Conservation (phyloP, 2,797 vertebrate species). For the Gila robusta region DNA sequence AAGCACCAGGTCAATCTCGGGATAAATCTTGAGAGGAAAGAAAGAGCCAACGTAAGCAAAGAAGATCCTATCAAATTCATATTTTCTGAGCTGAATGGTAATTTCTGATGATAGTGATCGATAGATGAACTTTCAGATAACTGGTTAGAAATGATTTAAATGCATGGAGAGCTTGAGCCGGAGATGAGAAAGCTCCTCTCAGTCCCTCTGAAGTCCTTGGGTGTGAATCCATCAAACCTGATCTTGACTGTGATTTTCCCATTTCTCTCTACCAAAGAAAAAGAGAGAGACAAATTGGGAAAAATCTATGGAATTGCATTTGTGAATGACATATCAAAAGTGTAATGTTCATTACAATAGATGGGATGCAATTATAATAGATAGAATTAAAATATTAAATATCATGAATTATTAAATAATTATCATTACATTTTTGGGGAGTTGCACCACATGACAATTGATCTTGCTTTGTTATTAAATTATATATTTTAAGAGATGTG, state of each 20-base stretch:
- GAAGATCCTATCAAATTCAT: slow-evolving; percentile 67
- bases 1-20: slow-evolving; percentile 74
- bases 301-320: slow-evolving; percentile 53
- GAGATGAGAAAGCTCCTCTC: slow-evolving; percentile 57
- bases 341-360: background rate
- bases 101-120: slow-evolving; percentile 65
- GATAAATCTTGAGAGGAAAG: slow-evolving; percentile 71
- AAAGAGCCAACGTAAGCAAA: slow-evolving; percentile 65
- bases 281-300: slow-evolving; percentile 9
- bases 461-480: background rate
- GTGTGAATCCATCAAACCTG: slow-evolving; percentile 55
- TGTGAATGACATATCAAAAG: background rate
- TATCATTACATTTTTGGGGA: background rate
- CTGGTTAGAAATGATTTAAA: slow-evolving; percentile 63
- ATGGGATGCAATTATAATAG: background rate
- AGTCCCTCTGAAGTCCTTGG: slow-evolving; percentile 50
- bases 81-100: slow-evolving; percentile 70
- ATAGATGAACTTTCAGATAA: slow-evolving; percentile 65
- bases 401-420: background rate
- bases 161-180: slow-evolving; percentile 49
- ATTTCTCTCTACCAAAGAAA: slow-evolving; percentile 40
- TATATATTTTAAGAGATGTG: background rate
- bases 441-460: background rate
- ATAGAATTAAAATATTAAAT: background rate
- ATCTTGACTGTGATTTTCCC: slow-evolving; percentile 52